Base-by-base conservation (phyloP, 1,140 invertebrate species). In the Drosophila jambulina region DNA sequence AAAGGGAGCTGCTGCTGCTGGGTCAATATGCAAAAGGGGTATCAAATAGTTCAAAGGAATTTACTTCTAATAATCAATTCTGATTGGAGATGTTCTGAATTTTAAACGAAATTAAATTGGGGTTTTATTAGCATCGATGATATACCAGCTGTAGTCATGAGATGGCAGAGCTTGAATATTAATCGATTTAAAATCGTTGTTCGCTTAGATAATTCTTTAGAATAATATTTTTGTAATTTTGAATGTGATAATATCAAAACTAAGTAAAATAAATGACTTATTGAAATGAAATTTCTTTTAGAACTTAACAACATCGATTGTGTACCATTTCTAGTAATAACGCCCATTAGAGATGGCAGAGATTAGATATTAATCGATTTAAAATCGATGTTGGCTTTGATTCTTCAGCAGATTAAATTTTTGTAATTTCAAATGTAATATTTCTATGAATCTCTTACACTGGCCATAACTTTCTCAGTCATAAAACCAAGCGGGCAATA, bases 41-140 rank as follows among this genome's bases (percentile, higher is more conserved):
- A 36, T 29, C 6, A 38, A 64, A 19, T 64, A 17, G 43, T 64
- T 46, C 63, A 46, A n/a, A 46, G 59, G 46, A 62, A 62, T 25
- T 38, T 7, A 7, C 4, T n/a, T 25, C 15, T 10, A 56, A 54
- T 38, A n/a, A 25, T n/a, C 9, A 56, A 38, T 38, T 38, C 8
- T 7, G 53, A 36, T 38, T 0, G 0, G 2, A 56, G 3, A 15
- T 3, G 12, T 38, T 23, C 1, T 10, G 34, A 38, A 56, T 56
- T 56, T 38, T 0, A 7, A 56, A n/a, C 0, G 0, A 7, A 56
- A 10, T 36, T 5, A 4, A 54, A 17, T 23, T 34, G 13, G 19
- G 15, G 1, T 12, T 17, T 43, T 19, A 12, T 43, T 43, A 12
- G 21, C 3, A 45, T 45, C 12, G 2, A 12, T 45, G 5, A 21